A percentile compares a stretch with the other conserved stretches of the same genome.
phyloP scores from a whole-genome alignment of 2,888 invertebrate genomes.

The Neoascia interrupta region DNA sequence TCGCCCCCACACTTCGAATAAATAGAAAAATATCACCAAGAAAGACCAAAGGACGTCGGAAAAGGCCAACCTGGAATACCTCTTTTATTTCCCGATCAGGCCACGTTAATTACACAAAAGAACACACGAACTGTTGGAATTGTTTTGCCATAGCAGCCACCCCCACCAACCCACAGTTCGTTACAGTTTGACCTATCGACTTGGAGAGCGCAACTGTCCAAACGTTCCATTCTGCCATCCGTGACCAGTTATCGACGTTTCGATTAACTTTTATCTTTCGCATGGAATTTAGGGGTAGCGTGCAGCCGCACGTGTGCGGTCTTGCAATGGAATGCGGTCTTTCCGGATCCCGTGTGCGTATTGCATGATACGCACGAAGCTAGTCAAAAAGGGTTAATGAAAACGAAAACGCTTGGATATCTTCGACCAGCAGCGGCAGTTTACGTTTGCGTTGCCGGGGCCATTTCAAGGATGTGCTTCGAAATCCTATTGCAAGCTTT shows the following conservation, averaged over 20 bases:
- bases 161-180: slow-evolving; percentile 1
- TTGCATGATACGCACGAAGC: slow-evolving; percentile 42
- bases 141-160: background rate
- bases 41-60: slow-evolving; percentile 14
- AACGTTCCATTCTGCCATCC: slow-evolving; percentile 8
- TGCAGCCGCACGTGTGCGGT: slow-evolving; percentile 60
- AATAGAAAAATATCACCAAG: slow-evolving; percentile 45
- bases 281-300: slow-evolving; percentile 52
- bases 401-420: slow-evolving; percentile 52
- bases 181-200: slow-evolving; percentile 50
- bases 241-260: slow-evolving; percentile 55
- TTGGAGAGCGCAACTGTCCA: slow-evolving; percentile 14
- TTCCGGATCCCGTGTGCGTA: slow-evolving; percentile 12
- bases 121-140: slow-evolving; percentile 46
- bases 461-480: slow-evolving; percentile 15
- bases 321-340: slow-evolving; percentile 46
- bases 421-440: background rate
- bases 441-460: too few species aligned
- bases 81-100: slow-evolving; percentile 57
- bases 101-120: slow-evolving; percentile 65
- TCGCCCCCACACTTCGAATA: background rate
- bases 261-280: slow-evolving; percentile 66
- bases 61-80: slow-evolving; percentile 37
- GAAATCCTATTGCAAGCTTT: slow-evolving; percentile 24
- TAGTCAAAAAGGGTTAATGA: slow-evolving; percentile 41